phyloP scores from a whole-genome alignment of 2,113 vertebrate genomes.

The Cynocephalus volans region DNA sequence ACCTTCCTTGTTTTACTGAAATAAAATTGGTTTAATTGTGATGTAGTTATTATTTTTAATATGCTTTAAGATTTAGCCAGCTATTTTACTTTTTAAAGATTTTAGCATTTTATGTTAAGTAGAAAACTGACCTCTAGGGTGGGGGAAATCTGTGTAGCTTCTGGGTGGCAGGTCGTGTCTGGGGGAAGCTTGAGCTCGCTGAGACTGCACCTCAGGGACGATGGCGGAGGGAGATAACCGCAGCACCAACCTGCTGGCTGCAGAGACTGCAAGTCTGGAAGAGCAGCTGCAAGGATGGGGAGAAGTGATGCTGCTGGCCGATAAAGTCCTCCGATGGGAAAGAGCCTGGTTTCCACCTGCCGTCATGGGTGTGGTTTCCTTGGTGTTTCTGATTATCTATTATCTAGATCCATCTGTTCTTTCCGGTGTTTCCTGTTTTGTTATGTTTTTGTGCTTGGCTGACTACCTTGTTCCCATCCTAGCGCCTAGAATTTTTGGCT shows the following conservation, averaged over 20 bases:
- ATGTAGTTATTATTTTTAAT: not conserved
- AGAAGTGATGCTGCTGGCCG: no score
- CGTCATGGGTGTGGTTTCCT: constrained; percentile 91
- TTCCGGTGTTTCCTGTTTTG: constrained; percentile 95
- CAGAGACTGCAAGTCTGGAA: no score
- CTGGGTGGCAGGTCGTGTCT: fast-evolving
- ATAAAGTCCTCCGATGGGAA: no score
- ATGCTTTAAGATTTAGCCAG: not conserved
- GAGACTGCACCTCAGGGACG: constrained; percentile 59
- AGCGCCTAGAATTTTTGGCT: constrained; percentile 96
- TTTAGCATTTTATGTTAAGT: not conserved
- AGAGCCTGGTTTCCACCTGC: constrained; percentile 97
- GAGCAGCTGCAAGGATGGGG: no score
- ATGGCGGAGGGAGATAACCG: constrained; percentile 91
- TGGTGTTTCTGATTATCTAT: constrained; percentile 95
- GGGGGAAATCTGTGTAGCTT: fast-evolving
- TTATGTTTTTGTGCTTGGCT: constrained; percentile 98
- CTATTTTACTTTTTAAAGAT: not conserved
- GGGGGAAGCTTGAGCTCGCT: fast-evolving
- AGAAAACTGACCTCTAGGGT: not conserved
- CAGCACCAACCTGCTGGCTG: constrained; percentile 89
- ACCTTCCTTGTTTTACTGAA: not conserved
- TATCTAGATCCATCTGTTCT: constrained; percentile 98
- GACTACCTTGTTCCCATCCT: constrained; percentile 98
- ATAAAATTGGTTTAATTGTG: not conserved